Conservation (phyloP, 2,888 invertebrate species). For the Nemurella pictetii region DNA sequence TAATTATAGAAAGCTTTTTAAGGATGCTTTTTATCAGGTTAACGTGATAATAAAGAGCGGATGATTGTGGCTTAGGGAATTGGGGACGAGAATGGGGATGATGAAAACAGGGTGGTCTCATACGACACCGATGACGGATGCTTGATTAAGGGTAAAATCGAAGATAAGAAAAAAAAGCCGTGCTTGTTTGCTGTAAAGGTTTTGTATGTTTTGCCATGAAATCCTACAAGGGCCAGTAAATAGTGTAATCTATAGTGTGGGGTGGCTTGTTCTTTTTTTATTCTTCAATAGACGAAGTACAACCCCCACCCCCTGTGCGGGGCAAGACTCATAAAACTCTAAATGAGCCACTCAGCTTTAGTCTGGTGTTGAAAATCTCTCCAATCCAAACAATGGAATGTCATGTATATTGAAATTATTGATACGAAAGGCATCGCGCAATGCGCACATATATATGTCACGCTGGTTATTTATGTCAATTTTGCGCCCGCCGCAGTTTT, state of each 20-base stretch:
- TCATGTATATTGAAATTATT: constrained; percentile 2
- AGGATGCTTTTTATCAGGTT: constrained; percentile 15
- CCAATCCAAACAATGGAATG: constrained; percentile 5
- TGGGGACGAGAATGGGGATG: constrained; percentile 1
- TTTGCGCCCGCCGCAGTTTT: not conserved
- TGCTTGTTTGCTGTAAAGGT: constrained; percentile 16
- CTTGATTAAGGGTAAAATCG: constrained; percentile 17
- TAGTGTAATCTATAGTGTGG: constrained; percentile 17
- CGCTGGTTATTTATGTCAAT: constrained; percentile 16
- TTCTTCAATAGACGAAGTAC: not conserved
- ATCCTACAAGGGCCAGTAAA: constrained; percentile 23
- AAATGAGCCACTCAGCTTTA: constrained; percentile 18
- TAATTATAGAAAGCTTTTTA: constrained; percentile 20
- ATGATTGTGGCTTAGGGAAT: constrained; percentile 6
- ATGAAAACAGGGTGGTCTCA: constrained; percentile 18
- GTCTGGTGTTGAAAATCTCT: constrained; percentile 1
- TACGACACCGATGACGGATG: not conserved
- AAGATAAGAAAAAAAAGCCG: constrained; percentile 6
- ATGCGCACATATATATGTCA: not conserved
- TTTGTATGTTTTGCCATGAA: constrained; percentile 19
- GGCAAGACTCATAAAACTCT: constrained; percentile 16
- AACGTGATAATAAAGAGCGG: constrained; percentile 28
- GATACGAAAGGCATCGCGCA: not conserved
- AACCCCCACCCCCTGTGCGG: not conserved
- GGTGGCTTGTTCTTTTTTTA: constrained; percentile 4